Evolutionary conservation across 2,113 vertebrate genomes (phyloP).

Genomic region (Protobothrops mucrosquamatus): DNA sequence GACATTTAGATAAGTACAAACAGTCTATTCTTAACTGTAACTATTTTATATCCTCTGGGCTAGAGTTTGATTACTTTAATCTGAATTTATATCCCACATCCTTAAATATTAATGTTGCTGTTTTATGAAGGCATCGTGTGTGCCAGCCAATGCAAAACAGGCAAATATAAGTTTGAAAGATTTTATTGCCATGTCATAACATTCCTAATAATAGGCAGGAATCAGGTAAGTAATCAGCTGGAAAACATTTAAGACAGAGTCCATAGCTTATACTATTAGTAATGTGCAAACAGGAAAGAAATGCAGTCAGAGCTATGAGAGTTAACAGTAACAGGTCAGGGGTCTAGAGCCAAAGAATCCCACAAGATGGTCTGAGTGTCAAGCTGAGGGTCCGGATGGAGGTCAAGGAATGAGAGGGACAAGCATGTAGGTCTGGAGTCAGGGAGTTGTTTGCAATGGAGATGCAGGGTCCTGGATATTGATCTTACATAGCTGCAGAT

Average conservation of each 20-base stretch:
- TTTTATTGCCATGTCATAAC: not conserved
- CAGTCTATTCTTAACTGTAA: not conserved
- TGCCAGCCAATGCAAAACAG: not conserved
- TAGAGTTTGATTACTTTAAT: not conserved
- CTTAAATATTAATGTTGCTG: not conserved
- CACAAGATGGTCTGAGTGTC: not conserved
- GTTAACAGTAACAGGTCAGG: not conserved
- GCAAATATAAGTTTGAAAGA: not conserved
- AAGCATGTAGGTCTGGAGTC: not conserved
- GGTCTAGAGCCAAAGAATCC: not conserved
- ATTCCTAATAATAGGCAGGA: not conserved
- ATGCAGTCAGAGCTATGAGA: not conserved
- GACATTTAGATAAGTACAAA: not conserved
- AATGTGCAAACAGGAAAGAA: not conserved
- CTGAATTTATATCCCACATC: not conserved
- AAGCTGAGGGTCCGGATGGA: not conserved
- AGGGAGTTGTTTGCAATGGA: not conserved
- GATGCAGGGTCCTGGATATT: not conserved
- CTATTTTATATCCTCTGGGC: not conserved
- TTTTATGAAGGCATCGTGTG: not conserved
- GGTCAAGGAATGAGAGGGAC: not conserved
- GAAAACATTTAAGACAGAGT: not conserved
- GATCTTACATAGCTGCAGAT: not conserved
- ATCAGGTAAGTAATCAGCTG: not conserved
- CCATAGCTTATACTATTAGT: not conserved